Evolutionary conservation across 2,113 vertebrate genomes (phyloP), one percentile per base, ranked within the genome.

Genomic region (Sander lucioperca): DNA sequence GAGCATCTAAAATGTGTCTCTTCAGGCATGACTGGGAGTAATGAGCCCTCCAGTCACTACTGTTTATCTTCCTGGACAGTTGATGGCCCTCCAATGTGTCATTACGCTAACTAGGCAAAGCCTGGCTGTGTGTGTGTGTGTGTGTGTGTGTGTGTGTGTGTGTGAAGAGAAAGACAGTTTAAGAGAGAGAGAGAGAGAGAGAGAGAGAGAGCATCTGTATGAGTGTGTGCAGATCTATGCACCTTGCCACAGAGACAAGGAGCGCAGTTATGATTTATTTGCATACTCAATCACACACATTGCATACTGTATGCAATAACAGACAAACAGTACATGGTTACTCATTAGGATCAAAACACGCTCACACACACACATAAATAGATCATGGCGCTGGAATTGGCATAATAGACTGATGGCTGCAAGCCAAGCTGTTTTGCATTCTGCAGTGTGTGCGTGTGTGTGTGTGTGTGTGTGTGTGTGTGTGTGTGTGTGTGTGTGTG

Each of bases 31-130:
- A 82, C 91, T 72, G 69, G 77, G 88, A 90, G 80, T 90, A 92
- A 93, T 91, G 88, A 90, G 86, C 82, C 87, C 87, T 93, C 87
- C 83, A 94, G 88, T 91, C 86, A 83, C 80, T 74, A 86, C 91
- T 94, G 94, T 94, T 94, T 94, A 93, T 91, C 92, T 93, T 92
- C 80, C 83, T 77, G 86, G 84, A 92, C 89, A 91, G 86, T 68
- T 91, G 88, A 94, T 91, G 89, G 89, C 86, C 77, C 92, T 93
- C 93, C 76, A 54, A 88, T 85, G 92, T 90, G 88, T 89, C 92
- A 90, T 94, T 91, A 90, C 77, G 25, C 85, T 92, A 94, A 94
- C 91, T 88, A 93, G 90, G 81, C 88, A 75, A 72, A 84, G 77
- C 77, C 78, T 58, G 80, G 62, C 74, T 57, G 62, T 57, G 39